Base-by-base conservation (phyloP, 30 jellyfish, hydroid and myxozoan species). In the Nemopilema nomurai region DNA sequence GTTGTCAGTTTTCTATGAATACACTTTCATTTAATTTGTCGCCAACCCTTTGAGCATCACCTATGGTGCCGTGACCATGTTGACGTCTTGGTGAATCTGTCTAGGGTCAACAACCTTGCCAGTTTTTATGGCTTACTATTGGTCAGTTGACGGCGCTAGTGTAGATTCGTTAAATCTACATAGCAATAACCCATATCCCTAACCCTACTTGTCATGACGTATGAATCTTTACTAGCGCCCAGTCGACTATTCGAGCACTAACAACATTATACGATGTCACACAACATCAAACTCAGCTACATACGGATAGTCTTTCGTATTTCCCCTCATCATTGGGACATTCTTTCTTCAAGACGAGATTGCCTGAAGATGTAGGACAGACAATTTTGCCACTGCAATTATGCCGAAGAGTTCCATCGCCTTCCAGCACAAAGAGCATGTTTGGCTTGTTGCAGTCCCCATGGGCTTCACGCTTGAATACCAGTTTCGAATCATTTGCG, bases 371-470 rank as follows among this genome's bases (percentile, higher is more conserved):
- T 51, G 50, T 86, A 6, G 93, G 88, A 62, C 99, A 94, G 24
- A 94, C 97, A 66, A 90, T 77, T 67, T 87, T 90, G 24, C 96
- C 93, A 75, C 97, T 89, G 87, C 99, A 94, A 20, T 90, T 70
- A 69, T 94, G 99, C 28, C 82, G 51, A 21, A 94, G 63, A 28
- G 92, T 41, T 25, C 99, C 99, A 30, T 77, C 97, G 26, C 77
- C 67, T 33, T 94, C 88, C 82, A 94, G 82, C 4, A 68, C 67
- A 71, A 94, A 90, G 33, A 67, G 51, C 13, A 90, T 23, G 53
- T 86, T 90, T 16, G 88, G 77, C 20, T 62, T 32, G 50, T 89
- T 81, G 94, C 99, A 94, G 18, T 94, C 80, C 9, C 88, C 87
- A 22, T 86, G 29, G 18, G 66, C 69, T 27, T 82, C 78, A n/a